Evolutionary conservation across 1,140 invertebrate genomes (phyloP), one percentile per base, ranked within the genome.

Genomic region (Listronotus bonariensis): DNA sequence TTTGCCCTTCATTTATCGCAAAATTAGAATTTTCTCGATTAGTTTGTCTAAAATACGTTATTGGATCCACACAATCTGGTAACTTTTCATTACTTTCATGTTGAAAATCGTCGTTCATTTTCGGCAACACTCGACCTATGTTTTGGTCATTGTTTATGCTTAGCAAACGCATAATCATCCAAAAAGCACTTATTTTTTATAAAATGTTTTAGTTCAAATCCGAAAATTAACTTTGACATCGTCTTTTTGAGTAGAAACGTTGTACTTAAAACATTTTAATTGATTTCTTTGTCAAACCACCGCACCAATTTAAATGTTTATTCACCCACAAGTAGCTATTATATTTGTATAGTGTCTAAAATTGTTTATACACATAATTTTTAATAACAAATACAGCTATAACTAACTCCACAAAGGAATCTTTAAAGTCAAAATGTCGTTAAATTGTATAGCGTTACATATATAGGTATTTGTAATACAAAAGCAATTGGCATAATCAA

Each of bases 21-120:
- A 68, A 67, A 45, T 70, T 67, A 49, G 65, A 51, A 34, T 61
- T 63, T 54, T 68, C 66, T 63, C 67, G 67, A 58, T 57, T 63
- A 58, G 65, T 72, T 46, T 70, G 42, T n/a, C 54, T 68, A 32
- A 74, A 72, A 67, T 67, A 67, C 51, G 72, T 54, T 55, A 70
- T 42, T 45, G 65, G 58, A 67, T 75, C 69, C 38, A 65, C 54
- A 49, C 66, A 68, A 69, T 70, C 71, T 34, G 71, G 71, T 64
- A 76, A 72, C 72, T 76, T 77, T 64, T 68, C 58, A 64, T 72
- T 74, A 69, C 73, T 72, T 74, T 77, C 73, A 70, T 74, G 67
- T 67, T 74, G 58, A 68, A 73, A 78, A 69, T 73, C 69, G 68
- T 78, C 76, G 76, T 75, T 76, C 77, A 79, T 79, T 72, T 79